Evolutionary conservation across 2,113 vertebrate species (phyloP).

Genomic region (Oceanites oceanicus): DNA sequence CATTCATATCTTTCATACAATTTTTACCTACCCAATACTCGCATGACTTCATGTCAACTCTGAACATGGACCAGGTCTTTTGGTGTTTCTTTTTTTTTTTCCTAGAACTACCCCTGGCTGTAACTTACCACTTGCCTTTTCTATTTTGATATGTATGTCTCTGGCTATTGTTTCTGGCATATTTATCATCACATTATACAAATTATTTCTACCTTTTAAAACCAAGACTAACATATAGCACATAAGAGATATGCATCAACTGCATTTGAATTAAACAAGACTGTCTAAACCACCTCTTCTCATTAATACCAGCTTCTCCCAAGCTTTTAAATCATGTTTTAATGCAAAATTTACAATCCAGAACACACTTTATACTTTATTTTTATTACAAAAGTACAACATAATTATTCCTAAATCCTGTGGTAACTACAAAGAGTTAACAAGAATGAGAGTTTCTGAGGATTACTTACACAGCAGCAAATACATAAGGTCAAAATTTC

Average conservation of each 20-base stretch:
- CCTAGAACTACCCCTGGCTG: background rate
- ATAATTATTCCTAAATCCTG: background rate
- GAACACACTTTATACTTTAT: background rate
- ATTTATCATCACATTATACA: background rate
- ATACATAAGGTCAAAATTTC: constrained; percentile 35
- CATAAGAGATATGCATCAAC: background rate
- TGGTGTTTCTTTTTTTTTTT: background rate
- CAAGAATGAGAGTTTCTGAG: background rate
- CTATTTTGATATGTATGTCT: background rate
- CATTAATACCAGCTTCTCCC: background rate
- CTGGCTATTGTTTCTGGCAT: background rate
- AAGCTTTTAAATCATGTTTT: background rate
- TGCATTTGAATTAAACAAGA: background rate
- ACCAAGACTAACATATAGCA: background rate
- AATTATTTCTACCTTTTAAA: background rate
- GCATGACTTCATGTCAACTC: background rate
- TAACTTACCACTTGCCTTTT: background rate
- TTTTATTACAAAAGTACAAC: background rate
- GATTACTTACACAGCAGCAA: constrained; percentile 41
- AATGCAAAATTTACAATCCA: background rate
- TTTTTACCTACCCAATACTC: background rate
- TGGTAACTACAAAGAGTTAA: constrained; percentile 11
- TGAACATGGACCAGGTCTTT: background rate
- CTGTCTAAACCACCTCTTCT: background rate
- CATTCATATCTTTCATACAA: background rate